phyloP scores from a whole-genome alignment of 2,888 invertebrate genomes.

The Scaptomyza flava region DNA sequence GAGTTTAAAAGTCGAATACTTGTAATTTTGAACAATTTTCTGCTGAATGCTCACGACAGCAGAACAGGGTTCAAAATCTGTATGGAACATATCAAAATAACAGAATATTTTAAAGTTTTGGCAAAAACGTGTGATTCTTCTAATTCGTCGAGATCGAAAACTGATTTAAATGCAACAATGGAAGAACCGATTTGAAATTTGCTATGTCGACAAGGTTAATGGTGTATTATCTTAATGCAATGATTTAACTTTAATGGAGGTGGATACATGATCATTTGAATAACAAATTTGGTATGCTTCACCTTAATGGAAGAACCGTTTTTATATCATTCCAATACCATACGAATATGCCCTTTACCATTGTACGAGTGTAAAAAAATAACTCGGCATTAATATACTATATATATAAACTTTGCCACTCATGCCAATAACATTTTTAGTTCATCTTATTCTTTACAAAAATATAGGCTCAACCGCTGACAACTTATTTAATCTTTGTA shows the following conservation, averaged over 20 bases:
- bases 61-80: constrained; percentile 72
- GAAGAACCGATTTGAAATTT: constrained; percentile 59
- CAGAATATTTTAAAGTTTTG: not conserved
- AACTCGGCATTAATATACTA: constrained; percentile 56
- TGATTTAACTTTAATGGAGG: constrained; percentile 6
- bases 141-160: constrained; percentile 16
- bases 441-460: constrained; percentile 42
- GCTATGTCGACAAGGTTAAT: constrained; percentile 35
- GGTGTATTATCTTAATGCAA: not conserved
- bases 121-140: constrained; percentile 60
- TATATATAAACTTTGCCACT: constrained; percentile 43
- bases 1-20: constrained; percentile 15
- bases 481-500: constrained; percentile 33
- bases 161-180: constrained; percentile 62
- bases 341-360: constrained; percentile 63
- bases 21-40: constrained; percentile 70
- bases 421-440: constrained; percentile 65
- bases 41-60: constrained; percentile 83
- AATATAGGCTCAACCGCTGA: constrained; percentile 58
- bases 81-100: constrained; percentile 3
- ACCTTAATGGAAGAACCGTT: constrained; percentile 46
- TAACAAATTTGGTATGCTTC: constrained; percentile 9
- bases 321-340: constrained; percentile 66
- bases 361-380: constrained; percentile 65
- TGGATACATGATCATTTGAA: constrained; percentile 25